Percentiles rank a stretch among this genome's conserved stretches.
Conservation (phyloP, 2,113 vertebrate species). For the Cephalopholis sonnerati region DNA sequence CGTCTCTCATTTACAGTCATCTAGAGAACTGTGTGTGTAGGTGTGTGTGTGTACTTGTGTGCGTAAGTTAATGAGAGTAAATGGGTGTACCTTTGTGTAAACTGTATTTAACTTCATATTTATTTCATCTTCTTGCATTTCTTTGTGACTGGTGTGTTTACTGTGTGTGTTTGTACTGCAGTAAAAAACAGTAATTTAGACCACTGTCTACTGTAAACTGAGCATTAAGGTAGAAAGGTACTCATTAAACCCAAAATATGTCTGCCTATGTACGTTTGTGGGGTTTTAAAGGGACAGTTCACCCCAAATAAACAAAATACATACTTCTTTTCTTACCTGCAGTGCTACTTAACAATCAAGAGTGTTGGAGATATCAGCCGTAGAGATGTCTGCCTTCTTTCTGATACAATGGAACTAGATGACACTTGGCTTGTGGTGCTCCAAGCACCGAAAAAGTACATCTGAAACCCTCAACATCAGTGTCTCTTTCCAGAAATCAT, state of each 20-base stretch:
- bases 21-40: conserved; percentile 15
- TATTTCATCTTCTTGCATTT: conserved; percentile 24
- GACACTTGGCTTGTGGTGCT: too few relatives aligned
- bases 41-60: neutral
- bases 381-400: too few relatives aligned
- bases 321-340: too few relatives aligned
- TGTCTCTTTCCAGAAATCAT: too few relatives aligned
- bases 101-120: conserved; percentile 40
- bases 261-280: neutral
- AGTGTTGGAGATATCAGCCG: too few relatives aligned
- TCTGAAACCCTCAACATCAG: too few relatives aligned
- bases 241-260: neutral
- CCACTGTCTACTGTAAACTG: conserved; percentile 2
- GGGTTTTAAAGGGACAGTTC: neutral
- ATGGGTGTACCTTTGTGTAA: conserved; percentile 33
- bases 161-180: neutral
- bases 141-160: neutral
- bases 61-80: conserved; percentile 25
- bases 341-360: too few relatives aligned
- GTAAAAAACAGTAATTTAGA: conserved; percentile 17
- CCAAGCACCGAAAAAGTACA: too few relatives aligned
- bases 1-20: conserved; percentile 57
- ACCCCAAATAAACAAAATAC: too few relatives aligned
- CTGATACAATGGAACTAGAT: too few relatives aligned
- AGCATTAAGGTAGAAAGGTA: neutral